Percentiles rank a stretch among this genome's conserved stretches.
These are phyloP conservation scores for Dilophus febrilis DNA, from an alignment of 2,888 invertebrate species.

Conservation along the genomic window DNA sequence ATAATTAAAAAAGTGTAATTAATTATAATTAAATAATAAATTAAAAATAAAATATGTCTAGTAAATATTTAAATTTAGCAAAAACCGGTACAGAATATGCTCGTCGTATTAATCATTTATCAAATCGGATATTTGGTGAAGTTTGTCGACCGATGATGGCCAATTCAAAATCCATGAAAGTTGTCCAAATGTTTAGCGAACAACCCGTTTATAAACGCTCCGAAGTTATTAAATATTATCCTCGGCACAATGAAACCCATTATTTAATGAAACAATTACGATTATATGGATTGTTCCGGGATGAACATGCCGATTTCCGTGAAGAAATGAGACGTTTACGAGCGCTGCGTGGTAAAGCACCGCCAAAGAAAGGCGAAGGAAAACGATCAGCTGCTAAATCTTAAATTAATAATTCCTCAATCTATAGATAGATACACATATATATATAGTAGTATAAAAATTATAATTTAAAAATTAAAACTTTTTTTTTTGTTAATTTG, in stretches of 20 bases:
- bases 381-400: constrained; percentile 22
- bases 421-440: too few relatives aligned
- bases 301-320: constrained; percentile 78
- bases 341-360: constrained; percentile 57
- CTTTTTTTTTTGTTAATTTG: too few relatives aligned
- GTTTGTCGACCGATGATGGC: constrained; percentile 56
- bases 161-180: constrained; percentile 57
- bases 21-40: too few relatives aligned
- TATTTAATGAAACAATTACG: constrained; percentile 53
- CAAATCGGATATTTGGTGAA: constrained; percentile 79
- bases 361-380: constrained; percentile 35
- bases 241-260: constrained; percentile 62
- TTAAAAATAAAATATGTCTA: constrained; percentile 31
- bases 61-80: constrained; percentile 52
- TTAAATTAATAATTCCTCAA: too few relatives aligned
- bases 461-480: too few relatives aligned
- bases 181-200: constrained; percentile 59
- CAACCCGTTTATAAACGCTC: constrained; percentile 56
- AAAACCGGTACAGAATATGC: constrained; percentile 64
- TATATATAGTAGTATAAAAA: too few relatives aligned
- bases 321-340: constrained; percentile 70
- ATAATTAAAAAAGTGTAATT: too few relatives aligned
- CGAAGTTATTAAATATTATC: constrained; percentile 69
- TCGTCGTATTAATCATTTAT: constrained; percentile 65
- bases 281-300: constrained; percentile 63